phyloP scores from a whole-genome alignment of 2,113 vertebrate species.

The cat (Felis catus) region F.catus_Fca126_mat1.0 CM031416.1:41698501-41699000 shows the following conservation, averaged over 20 bases:
- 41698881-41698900: background rate
- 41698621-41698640: background rate
- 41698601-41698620: slow-evolving; percentile 15
- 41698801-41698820: background rate
- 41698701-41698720: background rate
- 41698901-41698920: background rate
- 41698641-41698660: background rate
- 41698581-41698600: slow-evolving; percentile 40
- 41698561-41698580: slow-evolving; percentile 76
- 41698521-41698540: slow-evolving; percentile 39
- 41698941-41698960: background rate
- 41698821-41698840: background rate
- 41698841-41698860: background rate
- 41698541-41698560: slow-evolving; percentile 75
- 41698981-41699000: background rate
- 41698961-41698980: background rate
- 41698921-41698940: background rate
- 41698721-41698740: too few species aligned
- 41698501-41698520: slow-evolving; percentile 75
- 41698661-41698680: background rate
- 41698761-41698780: background rate
- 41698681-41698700: too few species aligned
- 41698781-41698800: background rate
- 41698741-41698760: background rate
- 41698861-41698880: background rate